phyloP scores from a whole-genome alignment of 2,113 vertebrate species.

The Chionodraco myersi region DNA sequence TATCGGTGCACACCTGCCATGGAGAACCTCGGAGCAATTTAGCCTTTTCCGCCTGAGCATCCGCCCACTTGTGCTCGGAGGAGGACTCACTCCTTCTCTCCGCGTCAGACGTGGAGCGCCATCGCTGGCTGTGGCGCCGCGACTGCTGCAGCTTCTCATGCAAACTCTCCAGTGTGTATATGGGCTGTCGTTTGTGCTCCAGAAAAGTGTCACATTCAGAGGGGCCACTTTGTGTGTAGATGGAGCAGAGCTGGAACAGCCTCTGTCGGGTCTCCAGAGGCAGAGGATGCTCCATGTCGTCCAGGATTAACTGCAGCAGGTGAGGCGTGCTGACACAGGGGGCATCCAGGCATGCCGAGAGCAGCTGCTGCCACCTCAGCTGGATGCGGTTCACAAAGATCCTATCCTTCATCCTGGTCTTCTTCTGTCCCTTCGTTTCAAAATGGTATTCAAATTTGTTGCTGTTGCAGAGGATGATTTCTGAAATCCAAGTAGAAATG shows the following conservation, averaged over 20 bases:
- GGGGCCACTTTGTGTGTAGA: slow-evolving; percentile 88
- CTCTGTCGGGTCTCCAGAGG: slow-evolving; percentile 86
- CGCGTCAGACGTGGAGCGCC: slow-evolving; percentile 18
- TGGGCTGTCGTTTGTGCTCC: slow-evolving; percentile 77
- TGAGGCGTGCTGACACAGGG: slow-evolving; percentile 90
- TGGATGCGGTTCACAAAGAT: slow-evolving; percentile 85
- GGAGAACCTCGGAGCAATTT: slow-evolving; percentile 86
- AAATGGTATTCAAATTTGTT: slow-evolving; percentile 73
- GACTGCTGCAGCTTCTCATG: slow-evolving; percentile 81
- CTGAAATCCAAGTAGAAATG: slow-evolving; percentile 90
- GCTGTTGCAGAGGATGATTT: slow-evolving; percentile 88
- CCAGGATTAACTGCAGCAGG: slow-evolving; percentile 90
- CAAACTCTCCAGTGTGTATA: slow-evolving; percentile 92
- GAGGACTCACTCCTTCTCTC: slow-evolving; percentile 68
- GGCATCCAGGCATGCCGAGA: slow-evolving; percentile 89
- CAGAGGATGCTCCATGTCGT: slow-evolving; percentile 89
- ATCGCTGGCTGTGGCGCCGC: slow-evolving; percentile 38
- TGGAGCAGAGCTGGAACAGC: slow-evolving; percentile 88
- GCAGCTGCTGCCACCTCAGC: slow-evolving; percentile 89
- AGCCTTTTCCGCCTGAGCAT: slow-evolving; percentile 82
- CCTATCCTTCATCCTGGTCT: slow-evolving; percentile 80
- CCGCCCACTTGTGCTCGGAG: slow-evolving; percentile 70
- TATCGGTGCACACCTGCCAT: slow-evolving; percentile 91
- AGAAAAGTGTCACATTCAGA: slow-evolving; percentile 20
- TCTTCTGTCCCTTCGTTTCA: slow-evolving; percentile 77